phyloP scores from a whole-genome alignment of 1,140 invertebrate genomes.

The Drosophila azteca region DNA sequence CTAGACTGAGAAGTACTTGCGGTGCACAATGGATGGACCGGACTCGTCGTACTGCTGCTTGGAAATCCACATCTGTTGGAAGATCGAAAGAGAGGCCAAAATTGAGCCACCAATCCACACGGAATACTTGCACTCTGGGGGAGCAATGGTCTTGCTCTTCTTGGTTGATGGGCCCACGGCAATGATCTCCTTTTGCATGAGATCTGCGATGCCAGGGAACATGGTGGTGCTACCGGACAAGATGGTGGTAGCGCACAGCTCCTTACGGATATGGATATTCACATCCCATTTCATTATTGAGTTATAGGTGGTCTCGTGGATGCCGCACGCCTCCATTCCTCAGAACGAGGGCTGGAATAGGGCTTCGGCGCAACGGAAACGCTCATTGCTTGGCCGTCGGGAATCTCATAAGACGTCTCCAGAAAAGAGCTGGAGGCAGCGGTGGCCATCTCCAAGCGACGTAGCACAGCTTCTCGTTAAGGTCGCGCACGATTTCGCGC shows the following conservation, averaged over 20 bases:
- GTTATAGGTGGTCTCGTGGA: conserved; percentile 94
- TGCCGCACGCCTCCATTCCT: conserved; percentile 93
- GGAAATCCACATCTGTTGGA: conserved; percentile 97
- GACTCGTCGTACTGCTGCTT: conserved; percentile 98
- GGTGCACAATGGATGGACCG: conserved; percentile 96
- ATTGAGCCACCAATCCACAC: conserved; percentile 94
- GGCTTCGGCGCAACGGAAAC: conserved; percentile 96
- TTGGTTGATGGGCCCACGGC: conserved; percentile 93
- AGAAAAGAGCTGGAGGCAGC: conserved; percentile 93
- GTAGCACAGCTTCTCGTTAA: conserved; percentile 96
- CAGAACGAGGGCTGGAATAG: conserved; percentile 96
- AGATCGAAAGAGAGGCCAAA: conserved; percentile 94
- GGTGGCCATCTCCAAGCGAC: conserved; percentile 96
- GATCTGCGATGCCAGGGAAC: conserved; percentile 93
- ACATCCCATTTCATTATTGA: conserved; percentile 97
- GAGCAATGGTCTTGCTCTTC: conserved; percentile 97
- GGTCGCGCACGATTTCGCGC: conserved; percentile 96
- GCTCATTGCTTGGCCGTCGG: too few species aligned
- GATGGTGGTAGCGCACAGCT: too few species aligned
- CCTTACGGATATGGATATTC: conserved; percentile 97
- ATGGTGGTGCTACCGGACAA: conserved; percentile 96
- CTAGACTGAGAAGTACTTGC: conserved; percentile 95
- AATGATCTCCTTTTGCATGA: conserved; percentile 96
- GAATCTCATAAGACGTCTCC: conserved; percentile 94
- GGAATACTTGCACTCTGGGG: conserved; percentile 93